Evolutionary conservation across 2,888 invertebrate species (phyloP).

Genomic region (Caenorhabditis sp.): DNA sequence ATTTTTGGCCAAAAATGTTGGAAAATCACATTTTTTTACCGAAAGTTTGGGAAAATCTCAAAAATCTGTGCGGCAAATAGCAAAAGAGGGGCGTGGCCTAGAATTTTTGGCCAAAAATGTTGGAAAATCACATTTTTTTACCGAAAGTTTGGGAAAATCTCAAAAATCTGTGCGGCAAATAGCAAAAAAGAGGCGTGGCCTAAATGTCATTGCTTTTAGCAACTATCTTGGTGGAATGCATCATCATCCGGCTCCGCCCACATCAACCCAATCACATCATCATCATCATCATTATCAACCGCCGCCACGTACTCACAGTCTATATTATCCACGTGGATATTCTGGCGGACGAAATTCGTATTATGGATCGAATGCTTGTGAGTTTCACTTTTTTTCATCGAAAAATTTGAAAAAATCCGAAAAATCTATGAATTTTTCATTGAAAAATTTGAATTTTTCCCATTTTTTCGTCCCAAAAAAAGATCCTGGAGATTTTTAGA

Average conservation of each 20-base stretch:
- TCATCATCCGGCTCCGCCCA: neutral
- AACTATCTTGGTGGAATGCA: slow-evolving; percentile 36
- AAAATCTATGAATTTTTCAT: neutral
- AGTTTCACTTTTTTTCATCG: slow-evolving; percentile 18
- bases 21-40: too few species aligned
- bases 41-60: neutral
- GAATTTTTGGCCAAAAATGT: too few species aligned
- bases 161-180: neutral
- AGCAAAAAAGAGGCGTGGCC: too few species aligned
- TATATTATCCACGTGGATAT: slow-evolving; percentile 54
- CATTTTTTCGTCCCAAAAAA: too few species aligned
- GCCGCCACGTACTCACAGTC: slow-evolving; percentile 42
- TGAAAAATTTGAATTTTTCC: too few species aligned
- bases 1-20: too few species aligned
- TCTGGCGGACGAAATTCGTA: slow-evolving; percentile 30
- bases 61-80: neutral
- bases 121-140: too few species aligned
- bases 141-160: neutral
- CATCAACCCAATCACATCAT: neutral
- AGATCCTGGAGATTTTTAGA: neutral
- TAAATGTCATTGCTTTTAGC: too few species aligned
- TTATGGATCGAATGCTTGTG: slow-evolving; percentile 54
- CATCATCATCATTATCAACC: slow-evolving; percentile 15
- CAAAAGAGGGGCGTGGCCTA: too few species aligned
- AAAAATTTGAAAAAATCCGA: neutral